Evolutionary conservation across 2,113 vertebrate species (phyloP).

Genomic region (Sula dactylatra): DNA sequence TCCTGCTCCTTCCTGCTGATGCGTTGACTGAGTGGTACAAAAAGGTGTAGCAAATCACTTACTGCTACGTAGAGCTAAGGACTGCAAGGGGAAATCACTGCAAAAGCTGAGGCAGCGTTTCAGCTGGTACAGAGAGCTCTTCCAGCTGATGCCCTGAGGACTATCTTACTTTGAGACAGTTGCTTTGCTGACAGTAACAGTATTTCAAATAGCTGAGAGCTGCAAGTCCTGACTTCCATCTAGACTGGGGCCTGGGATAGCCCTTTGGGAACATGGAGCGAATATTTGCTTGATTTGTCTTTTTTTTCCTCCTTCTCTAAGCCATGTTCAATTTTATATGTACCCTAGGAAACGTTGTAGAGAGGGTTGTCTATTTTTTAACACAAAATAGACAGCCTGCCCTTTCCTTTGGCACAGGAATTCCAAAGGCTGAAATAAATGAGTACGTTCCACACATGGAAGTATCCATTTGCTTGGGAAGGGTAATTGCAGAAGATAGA

Average conservation of each 20-base stretch:
- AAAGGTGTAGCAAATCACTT: background rate
- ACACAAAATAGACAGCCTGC: background rate
- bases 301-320: background rate
- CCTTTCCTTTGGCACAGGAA: background rate
- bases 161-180: background rate
- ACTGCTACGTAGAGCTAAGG: accelerated
- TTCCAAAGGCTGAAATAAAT: background rate
- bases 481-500: background rate
- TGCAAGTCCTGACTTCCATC: background rate
- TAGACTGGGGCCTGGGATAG: background rate
- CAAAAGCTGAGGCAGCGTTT: background rate
- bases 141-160: background rate
- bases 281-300: background rate
- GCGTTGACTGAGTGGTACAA: background rate
- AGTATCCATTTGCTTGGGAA: background rate
- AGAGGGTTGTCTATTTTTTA: background rate
- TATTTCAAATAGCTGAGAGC: conserved; percentile 14
- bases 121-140: background rate
- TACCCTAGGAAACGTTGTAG: background rate
- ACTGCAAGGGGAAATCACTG: background rate
- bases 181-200: background rate
- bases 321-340: background rate
- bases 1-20: background rate
- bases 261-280: background rate
- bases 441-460: background rate